Base-by-base conservation (phyloP, 2,797 vertebrate genomes). In the Pipistrellus pygmaeus region DNA sequence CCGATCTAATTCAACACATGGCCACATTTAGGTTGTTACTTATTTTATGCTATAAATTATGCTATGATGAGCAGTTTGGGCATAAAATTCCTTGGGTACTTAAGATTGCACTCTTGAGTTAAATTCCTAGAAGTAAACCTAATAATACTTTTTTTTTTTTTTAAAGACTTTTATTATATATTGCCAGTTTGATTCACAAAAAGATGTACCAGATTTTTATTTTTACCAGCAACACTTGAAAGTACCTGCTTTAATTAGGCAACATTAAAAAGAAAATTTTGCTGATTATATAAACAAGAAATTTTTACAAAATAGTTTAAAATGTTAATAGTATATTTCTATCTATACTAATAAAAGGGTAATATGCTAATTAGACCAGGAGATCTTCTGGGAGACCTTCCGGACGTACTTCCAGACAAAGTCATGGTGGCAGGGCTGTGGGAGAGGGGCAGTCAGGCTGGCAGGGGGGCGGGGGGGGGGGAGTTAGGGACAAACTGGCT, bases 211-310 rank as follows among this genome's bases (percentile, higher is more conserved):
- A 83, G 51, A 73, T 80, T 95, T 55, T 84, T 57, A 87, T 89
- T 93, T 93, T 83, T 32, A 83, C 30, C 30, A 83, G 44, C 53
- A 93, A 62, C 66, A 46, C 55, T 46, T 60, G 20, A 69, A 10
- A 75, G n/a, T 91, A 76, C 5, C 17, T 84, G 11, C 86, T 93
- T 88, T 83, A 93, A 86, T 85, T 84, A 94, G 76, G 62, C 84
- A 97, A 78, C 1, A 62, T 46, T 91, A 41, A 87, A 64, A 81
- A 85, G 57, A 83, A 96, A 93, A 57, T 20, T 80, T 88, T 18
- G 14, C 53, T 93, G 73, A 80, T 64, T 84, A 88, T 68, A 73
- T 57, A 90, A 2, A 60, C 8, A 94, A 92, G 73, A 13, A 68
- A 27, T 21, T 9, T 8, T 20, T 66, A 77, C 38, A 80, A 96